phyloP scores from a whole-genome alignment of 1,140 invertebrate species.

The Eumeta japonica region DNA sequence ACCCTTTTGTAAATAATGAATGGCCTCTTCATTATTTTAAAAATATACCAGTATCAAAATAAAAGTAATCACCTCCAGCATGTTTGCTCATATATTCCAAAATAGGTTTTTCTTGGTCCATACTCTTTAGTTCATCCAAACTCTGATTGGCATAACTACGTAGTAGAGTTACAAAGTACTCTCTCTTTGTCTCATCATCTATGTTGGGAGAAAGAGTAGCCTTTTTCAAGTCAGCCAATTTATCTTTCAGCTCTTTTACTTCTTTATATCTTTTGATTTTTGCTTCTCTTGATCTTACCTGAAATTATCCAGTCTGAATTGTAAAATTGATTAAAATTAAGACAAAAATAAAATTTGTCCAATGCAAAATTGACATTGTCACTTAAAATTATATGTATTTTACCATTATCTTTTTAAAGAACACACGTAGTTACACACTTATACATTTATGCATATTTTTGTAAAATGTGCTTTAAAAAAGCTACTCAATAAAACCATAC shows the following conservation, averaged over 20 bases:
- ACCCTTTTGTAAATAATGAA: not conserved
- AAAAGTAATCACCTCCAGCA: constrained; percentile 32
- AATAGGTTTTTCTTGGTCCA: constrained; percentile 72
- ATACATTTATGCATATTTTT: too few species aligned
- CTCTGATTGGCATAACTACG: constrained; percentile 73
- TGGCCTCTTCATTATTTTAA: not conserved
- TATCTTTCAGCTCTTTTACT: constrained; percentile 75
- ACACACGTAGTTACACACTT: too few species aligned
- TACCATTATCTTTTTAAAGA: too few species aligned
- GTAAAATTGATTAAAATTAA: constrained; percentile 5
- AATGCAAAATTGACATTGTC: not conserved
- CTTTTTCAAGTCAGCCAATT: constrained; percentile 65
- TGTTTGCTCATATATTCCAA: constrained; percentile 69
- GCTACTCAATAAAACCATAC: too few species aligned
- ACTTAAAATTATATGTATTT: not conserved
- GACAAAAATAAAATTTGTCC: too few species aligned
- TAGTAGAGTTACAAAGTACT: constrained; percentile 80
- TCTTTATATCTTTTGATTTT: constrained; percentile 79
- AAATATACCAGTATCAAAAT: constrained; percentile 2
- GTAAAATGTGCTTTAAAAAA: too few species aligned
- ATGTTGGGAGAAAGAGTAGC: constrained; percentile 63
- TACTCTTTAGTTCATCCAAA: constrained; percentile 75
- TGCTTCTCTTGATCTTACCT: constrained; percentile 45
- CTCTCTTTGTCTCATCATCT: constrained; percentile 79
- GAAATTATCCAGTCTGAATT: constrained; percentile 17